phyloP scores from a whole-genome alignment of 2,888 invertebrate species.

The Lumbricus terrestris region DNA sequence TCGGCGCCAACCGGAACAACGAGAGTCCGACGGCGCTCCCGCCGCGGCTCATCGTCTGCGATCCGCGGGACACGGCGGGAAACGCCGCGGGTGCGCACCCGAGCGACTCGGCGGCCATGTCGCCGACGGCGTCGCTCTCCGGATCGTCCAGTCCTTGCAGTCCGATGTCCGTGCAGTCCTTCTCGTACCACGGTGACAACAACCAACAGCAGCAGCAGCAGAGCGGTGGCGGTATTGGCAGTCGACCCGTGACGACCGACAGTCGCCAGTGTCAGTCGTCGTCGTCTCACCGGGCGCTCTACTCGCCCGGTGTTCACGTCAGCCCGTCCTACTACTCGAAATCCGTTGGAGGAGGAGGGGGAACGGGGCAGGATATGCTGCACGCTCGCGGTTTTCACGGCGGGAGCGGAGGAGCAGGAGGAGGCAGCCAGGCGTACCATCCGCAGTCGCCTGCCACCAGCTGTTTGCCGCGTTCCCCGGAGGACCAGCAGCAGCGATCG shows the following conservation, averaged over 20 bases:
- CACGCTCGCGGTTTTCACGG: background rate
- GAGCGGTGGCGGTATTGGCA: background rate
- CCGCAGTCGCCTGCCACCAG: background rate
- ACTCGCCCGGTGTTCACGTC: constrained; percentile 8
- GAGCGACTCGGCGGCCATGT: background rate
- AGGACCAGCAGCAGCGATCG: background rate
- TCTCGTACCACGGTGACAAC: constrained; percentile 6
- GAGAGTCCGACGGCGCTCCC: background rate
- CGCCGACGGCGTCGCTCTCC: background rate
- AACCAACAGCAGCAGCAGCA: background rate
- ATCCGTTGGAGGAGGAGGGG: too few relatives aligned
- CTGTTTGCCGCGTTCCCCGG: background rate
- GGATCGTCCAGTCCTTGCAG: background rate
- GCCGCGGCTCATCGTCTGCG: background rate
- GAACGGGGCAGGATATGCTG: constrained; percentile 4
- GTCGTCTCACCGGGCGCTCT: background rate
- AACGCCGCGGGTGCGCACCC: background rate
- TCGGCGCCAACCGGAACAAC: background rate
- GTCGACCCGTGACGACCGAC: background rate
- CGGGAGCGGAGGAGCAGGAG: background rate
- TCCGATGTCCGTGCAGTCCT: constrained; percentile 8
- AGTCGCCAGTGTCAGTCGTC: background rate
- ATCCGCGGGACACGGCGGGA: background rate
- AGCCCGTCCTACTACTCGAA: constrained; percentile 7
- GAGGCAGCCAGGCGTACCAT: background rate